Evolutionary conservation across 64 coral and sea anemone species (phyloP), one percentile per base, ranked within the genome.

Genomic region (Hydrozoanthus tunicans): DNA sequence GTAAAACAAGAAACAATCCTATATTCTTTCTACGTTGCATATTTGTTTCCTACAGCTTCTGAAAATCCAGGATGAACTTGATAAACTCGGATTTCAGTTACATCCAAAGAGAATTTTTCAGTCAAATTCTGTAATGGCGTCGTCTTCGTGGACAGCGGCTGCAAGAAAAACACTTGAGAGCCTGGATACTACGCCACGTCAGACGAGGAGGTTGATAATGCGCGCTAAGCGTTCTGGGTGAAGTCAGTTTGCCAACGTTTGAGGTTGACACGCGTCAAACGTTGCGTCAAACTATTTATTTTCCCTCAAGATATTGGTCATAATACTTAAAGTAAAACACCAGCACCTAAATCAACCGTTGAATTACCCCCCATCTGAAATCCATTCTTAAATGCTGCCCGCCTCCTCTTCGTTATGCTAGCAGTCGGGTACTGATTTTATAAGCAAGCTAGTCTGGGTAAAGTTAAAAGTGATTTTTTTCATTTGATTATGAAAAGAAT

Each of bases 131-230:
- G 61, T 59, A 74, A 96, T 94, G 95, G 95, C 95, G 89, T 91
- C 83, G 77, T 69, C 76, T 88, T 78, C 80, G 77, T 88, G 84
- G 58, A 79, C 88, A 96, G 92, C 95, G 86, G 83, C 95, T 96
- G 25, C 86, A 82, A 78, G 61, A 56, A 82, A 70, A 75, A 89
- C 57, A 89, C 58, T 90, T 81, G 95, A 85, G 64, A 53, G 73
- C 51, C 89, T 83, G 90, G 78, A 56, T 26, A 60, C 84, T 75
- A 91, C 95, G 95, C 95, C 95, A 96, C 95, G 95, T 96, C 92
- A 93, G 86, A 82, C 58, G 70, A 77, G 52, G 7, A 92, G 56
- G 77, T 43, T 43, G 32, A 43, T 43, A 43, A 43, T 43, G 32
- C 10, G 26, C 64, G 81, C 93, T 62, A 17, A 11, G 93, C 15